Percentiles rank a stretch among this genome's conserved stretches.
These are phyloP conservation scores for Marmota monax DNA, from an alignment of 2,113 vertebrate species.

Conservation along the genomic window DNA sequence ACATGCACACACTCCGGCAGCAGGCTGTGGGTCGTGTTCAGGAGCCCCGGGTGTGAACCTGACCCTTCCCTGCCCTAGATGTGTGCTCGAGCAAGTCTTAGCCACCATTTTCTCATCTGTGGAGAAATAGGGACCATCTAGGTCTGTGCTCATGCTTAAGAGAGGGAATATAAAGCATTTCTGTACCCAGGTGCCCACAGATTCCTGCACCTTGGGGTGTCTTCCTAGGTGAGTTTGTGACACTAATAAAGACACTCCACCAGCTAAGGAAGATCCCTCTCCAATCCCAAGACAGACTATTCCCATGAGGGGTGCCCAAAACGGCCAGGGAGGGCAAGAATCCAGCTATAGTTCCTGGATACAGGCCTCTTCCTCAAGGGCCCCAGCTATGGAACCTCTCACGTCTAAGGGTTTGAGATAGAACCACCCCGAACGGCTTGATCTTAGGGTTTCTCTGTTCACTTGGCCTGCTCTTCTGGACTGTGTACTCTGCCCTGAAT, in stretches of 20 bases:
- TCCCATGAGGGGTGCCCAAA: not conserved
- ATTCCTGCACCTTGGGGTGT: too few relatives aligned
- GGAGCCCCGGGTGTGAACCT: not conserved
- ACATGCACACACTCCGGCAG: not conserved
- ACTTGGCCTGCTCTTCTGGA: accelerated
- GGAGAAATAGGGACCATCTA: not conserved
- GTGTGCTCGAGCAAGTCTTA: too few relatives aligned
- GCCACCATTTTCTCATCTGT: not conserved
- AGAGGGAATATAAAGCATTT: not conserved
- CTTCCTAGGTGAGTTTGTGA: not conserved
- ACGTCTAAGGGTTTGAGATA: accelerated
- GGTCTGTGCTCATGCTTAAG: not conserved
- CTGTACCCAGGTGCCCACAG: not conserved
- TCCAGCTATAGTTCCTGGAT: not conserved
- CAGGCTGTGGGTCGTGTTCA: not conserved
- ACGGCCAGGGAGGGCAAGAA: not conserved
- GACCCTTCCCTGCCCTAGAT: not conserved
- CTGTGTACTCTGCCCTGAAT: not conserved
- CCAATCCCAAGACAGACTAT: not conserved
- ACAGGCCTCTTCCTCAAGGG: not conserved
- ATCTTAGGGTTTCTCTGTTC: not conserved
- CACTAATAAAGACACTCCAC: not conserved
- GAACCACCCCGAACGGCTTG: too few relatives aligned
- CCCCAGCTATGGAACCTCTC: not conserved
- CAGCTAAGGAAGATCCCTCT: not conserved